Evolutionary conservation across 2,797 vertebrate species (phyloP).

Genomic region (Graptemys geographica): DNA sequence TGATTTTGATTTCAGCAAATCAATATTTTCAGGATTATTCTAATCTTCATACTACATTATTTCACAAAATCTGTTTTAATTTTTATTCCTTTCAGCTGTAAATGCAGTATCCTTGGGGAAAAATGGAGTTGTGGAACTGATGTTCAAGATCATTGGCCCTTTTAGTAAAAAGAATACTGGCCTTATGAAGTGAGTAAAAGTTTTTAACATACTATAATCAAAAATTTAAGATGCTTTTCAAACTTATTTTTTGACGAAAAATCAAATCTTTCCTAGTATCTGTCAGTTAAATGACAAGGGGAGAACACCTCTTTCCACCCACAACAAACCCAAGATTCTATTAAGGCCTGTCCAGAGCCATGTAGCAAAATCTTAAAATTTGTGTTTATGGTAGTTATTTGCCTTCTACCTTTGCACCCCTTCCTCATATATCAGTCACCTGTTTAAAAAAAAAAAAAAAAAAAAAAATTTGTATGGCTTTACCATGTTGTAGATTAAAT

Average conservation of each 20-base stretch:
- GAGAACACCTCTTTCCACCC: not conserved
- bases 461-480: slow-evolving; percentile 52
- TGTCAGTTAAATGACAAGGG: not conserved
- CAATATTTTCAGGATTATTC: not conserved
- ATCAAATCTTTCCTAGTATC: not conserved
- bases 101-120: slow-evolving; percentile 96
- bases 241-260: not conserved
- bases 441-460: not conserved
- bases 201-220: not conserved
- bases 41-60: not conserved
- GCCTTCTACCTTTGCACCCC: not conserved
- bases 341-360: not conserved
- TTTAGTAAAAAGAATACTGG: slow-evolving; percentile 95
- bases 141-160: slow-evolving; percentile 94
- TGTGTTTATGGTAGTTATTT: not conserved
- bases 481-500: slow-evolving; percentile 68
- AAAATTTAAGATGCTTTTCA: not conserved
- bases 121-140: slow-evolving; percentile 92
- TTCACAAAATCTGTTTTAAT: slow-evolving; percentile 6
- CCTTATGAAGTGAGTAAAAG: slow-evolving; percentile 91
- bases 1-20: not conserved
- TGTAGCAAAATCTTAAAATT: not conserved
- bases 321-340: not conserved
- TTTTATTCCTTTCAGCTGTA: slow-evolving; percentile 85
- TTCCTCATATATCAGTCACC: not conserved